Evolutionary conservation across 2,888 invertebrate genomes (phyloP), one percentile per base, ranked within the genome.

Genomic region (Spisula solida): DNA sequence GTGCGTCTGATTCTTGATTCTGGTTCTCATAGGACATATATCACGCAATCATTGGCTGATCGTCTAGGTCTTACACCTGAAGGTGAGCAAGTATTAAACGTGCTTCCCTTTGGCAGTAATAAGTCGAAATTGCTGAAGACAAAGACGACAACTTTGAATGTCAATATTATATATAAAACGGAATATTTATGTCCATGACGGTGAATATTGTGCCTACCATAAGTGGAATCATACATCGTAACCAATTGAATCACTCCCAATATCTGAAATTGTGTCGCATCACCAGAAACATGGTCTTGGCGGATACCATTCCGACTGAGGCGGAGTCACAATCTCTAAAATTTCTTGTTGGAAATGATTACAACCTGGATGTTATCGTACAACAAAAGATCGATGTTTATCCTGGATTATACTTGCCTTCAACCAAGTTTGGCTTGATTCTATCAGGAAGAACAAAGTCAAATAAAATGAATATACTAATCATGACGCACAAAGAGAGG

Each of bases 21-120:
- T 81, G 25, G 0, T 86, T 1, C 79, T 86, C 41, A n/a, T 86
- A 48, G 88, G 83, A 78, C 83, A 66, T n/a, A n/a, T n/a, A n/a
- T n/a, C n/a, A n/a, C n/a, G n/a, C n/a, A n/a, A n/a, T n/a, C n/a
- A n/a, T n/a, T 80, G 82, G 83, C 0, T 86, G 81, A 20, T 82
- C 86, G 31, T 70, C 79, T 88, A 10, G 55, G 60, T 5, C 48
- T 90, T 8, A 80, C 29, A 70, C 18, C 12, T 12, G 82, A 41
- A 82, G 60, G 18, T 34, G 18, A 56, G 5, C 12, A 79, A 25
- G 47, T 87, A 48, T 75, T 87, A n/a, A 85, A 51, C 5, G 12
- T 87, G 18, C 78, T 87, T 12, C 81, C 81, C n/a, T 91, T 87
- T 82, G 88, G 89, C 1, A 86, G 82, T 41, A 55, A 85, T 10